These are phyloP conservation scores for Sinotaia quadrata DNA, from an alignment of 2,888 invertebrate genomes.

Conservation along the genomic window DNA sequence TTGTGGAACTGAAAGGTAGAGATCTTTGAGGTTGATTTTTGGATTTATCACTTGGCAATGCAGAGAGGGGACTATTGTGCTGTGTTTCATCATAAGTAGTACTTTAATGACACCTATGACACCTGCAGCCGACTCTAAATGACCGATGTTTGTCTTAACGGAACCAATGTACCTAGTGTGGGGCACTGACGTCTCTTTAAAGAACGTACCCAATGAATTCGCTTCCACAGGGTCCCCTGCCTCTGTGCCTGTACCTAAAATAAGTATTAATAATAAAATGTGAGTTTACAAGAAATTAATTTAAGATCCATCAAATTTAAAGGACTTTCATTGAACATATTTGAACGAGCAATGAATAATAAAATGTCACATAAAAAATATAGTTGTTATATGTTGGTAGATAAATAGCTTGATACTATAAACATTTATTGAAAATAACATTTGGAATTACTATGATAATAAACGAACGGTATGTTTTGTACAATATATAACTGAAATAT, in stretches of 20 bases:
- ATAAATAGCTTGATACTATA: too few relatives aligned
- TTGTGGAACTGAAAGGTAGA: constrained; percentile 43
- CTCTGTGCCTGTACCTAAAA: constrained; percentile 50
- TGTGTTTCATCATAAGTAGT: constrained; percentile 45
- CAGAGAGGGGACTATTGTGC: constrained; percentile 46
- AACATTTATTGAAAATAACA: too few relatives aligned
- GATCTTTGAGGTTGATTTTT: constrained; percentile 44
- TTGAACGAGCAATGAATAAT: too few relatives aligned
- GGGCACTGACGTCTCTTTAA: constrained; percentile 20
- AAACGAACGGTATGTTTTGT: too few relatives aligned
- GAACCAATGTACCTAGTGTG: constrained; percentile 45
- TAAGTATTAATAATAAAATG: too few relatives aligned
- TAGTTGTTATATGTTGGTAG: too few relatives aligned
- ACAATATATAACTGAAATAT: too few relatives aligned
- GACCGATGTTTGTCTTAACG: constrained; percentile 60
- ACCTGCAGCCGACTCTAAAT: constrained; percentile 56
- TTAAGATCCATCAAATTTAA: too few relatives aligned
- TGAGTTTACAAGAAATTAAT: too few relatives aligned
- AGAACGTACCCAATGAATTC: constrained; percentile 40
- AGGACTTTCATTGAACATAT: too few relatives aligned
- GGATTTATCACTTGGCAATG: constrained; percentile 49
- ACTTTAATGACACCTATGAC: constrained; percentile 56
- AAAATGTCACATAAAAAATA: too few relatives aligned
- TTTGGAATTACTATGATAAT: too few relatives aligned
- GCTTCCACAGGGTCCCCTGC: constrained; percentile 53